Percentiles rank a stretch among this genome's conserved stretches.
These are phyloP conservation scores for Holothuria scabra DNA, from an alignment of 53 echinoderm and acorn worm species.

Conservation along the genomic window DNA sequence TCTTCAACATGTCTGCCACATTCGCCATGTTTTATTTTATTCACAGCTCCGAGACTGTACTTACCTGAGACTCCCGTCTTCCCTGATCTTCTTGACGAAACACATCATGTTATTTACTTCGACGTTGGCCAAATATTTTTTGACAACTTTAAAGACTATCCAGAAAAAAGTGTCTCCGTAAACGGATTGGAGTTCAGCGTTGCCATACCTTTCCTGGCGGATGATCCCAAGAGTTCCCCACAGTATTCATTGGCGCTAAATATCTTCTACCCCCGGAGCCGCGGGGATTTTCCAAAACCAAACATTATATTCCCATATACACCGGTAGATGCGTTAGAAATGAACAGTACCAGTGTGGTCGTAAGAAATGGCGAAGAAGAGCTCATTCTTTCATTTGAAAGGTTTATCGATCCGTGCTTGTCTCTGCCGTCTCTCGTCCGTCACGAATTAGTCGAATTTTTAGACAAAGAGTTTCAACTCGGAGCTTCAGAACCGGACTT, in stretches of 20 bases:
- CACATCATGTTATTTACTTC: too few species aligned
- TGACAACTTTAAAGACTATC: too few species aligned
- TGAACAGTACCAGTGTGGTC: background rate
- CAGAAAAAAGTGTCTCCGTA: too few species aligned
- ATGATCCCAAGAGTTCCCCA: background rate
- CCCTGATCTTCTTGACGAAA: too few species aligned
- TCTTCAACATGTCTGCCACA: too few species aligned
- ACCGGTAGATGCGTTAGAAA: background rate
- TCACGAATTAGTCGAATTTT: background rate
- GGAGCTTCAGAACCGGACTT: background rate
- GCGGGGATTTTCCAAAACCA: slow-evolving; percentile 16
- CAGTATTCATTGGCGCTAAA: slow-evolving; percentile 5
- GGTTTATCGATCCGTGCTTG: background rate
- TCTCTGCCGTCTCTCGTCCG: background rate
- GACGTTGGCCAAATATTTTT: too few species aligned
- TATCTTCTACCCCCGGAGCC: background rate
- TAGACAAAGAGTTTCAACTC: background rate
- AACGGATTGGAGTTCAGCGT: too few species aligned
- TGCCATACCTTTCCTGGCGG: too few species aligned
- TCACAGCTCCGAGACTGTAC: too few species aligned
- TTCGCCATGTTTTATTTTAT: too few species aligned
- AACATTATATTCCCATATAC: slow-evolving; percentile 4
- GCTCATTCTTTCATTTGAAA: background rate
- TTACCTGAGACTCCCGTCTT: too few species aligned
- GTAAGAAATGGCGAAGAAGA: background rate